Evolutionary conservation across 37 sponge, comb jelly and placozoan genomes (phyloP), one percentile per base, ranked within the genome.

Genomic region (Eunapius fragilis): DNA sequence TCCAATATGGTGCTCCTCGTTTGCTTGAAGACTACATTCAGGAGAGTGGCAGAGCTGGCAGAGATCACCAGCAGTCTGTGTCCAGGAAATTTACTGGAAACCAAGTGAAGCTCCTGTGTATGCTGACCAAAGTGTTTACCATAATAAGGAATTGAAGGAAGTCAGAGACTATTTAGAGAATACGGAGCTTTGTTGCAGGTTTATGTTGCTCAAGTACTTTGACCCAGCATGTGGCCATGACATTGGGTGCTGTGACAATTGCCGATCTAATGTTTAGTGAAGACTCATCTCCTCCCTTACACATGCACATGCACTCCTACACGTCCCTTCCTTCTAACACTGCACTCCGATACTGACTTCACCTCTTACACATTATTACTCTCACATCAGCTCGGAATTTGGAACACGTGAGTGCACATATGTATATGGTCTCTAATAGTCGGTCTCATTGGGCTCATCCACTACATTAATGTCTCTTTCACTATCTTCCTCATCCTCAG

Each of bases 1-100:
- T 76, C 23, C 89, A 88, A 71, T 84, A 88, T 77, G 89, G 89
- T 25, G 89, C 89, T 23, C 89, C 89, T 31, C 17, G 37, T 11
- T 58, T 71, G 34, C 85, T 84, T 22, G 84, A 88, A 14, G 89
- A 83, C 71, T 88, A 73, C 38, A 68, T 74, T 36, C 84, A 82
- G 34, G 79, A 77, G 25, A 70, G 84, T 83, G 84, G 84, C 71
- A 41, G 82, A 69, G 75, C 68, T 28, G 82, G 88, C 25, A 48
- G 89, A 49, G 47, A 38, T 74, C 81, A 82, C 22, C 76, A 67
- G 27, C 30, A 79, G 30, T 68, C 90, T 25, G n/a, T 14, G 24
- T 88, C 89, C 0, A 31, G 68, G n/a, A n/a, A 58, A 71, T 88
- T 25, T 83, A 75, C 72, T 83, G 89, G 89, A 88, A 67, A 37